Evolutionary conservation across 2,888 invertebrate genomes (phyloP).

Genomic region (Liodrosophila aerea): DNA sequence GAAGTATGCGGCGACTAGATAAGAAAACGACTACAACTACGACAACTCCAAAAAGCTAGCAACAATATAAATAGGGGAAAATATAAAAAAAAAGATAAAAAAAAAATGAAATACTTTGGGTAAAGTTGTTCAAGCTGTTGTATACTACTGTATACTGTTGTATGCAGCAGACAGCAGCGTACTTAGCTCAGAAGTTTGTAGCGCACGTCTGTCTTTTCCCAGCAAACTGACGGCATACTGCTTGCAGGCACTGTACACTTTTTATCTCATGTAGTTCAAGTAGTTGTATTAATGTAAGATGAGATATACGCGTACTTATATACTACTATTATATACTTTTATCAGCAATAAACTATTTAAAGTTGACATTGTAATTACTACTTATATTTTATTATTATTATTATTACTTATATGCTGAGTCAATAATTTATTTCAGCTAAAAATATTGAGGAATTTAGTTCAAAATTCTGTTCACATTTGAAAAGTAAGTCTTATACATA

Average conservation of each 20-base stretch:
- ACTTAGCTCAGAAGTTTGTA: conserved; percentile 5
- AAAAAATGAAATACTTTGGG: conserved; percentile 14
- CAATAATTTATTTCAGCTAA: too few species aligned
- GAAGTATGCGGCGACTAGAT: conserved; percentile 41
- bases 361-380: too few species aligned
- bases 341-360: too few species aligned
- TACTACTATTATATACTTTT: too few species aligned
- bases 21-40: conserved; percentile 21
- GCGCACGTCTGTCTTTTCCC: background rate
- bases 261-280: too few species aligned
- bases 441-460: too few species aligned
- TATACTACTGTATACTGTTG: too few species aligned
- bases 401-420: too few species aligned
- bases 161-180: conserved; percentile 2
- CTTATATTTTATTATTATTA: too few species aligned
- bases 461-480: too few species aligned
- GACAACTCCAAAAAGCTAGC: conserved; percentile 15
- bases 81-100: conserved; percentile 5
- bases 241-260: background rate
- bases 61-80: background rate
- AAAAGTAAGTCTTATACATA: too few species aligned
- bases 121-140: conserved; percentile 7
- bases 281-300: background rate
- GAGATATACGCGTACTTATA: too few species aligned
- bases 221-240: background rate